phyloP scores from a whole-genome alignment of 2,888 invertebrate species.

The Leptinotarsa peninsularis region DNA sequence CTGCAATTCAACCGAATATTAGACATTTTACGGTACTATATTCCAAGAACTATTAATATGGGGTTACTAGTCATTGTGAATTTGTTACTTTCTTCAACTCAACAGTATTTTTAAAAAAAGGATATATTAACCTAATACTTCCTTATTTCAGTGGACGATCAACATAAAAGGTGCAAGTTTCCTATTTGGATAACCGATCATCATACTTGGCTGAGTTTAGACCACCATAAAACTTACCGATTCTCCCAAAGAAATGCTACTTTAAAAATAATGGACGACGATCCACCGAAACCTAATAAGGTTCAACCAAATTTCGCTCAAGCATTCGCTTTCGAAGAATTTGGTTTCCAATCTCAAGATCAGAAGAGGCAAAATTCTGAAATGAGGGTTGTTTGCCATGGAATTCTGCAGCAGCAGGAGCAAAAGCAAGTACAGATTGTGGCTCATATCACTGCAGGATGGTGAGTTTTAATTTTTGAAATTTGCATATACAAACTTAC shows the following conservation, averaged over 20 bases:
- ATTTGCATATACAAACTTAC: not conserved
- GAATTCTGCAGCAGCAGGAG: conserved; percentile 71
- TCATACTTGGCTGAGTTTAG: conserved; percentile 84
- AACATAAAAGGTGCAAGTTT: conserved; percentile 81
- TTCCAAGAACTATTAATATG: no score
- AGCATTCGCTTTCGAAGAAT: conserved; percentile 59
- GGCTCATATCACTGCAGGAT: conserved; percentile 82
- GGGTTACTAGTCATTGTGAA: no score
- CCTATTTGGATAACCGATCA: conserved; percentile 83
- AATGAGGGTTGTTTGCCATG: conserved; percentile 74
- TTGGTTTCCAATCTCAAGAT: conserved; percentile 62
- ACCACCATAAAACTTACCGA: conserved; percentile 78
- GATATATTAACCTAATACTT: not conserved
- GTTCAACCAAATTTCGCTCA: conserved; percentile 46
- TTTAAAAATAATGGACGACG: conserved; percentile 66
- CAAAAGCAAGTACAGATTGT: conserved; percentile 75
- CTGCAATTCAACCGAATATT: no score
- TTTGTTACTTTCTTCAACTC: no score
- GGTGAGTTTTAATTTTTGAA: conserved; percentile 69
- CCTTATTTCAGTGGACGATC: conserved; percentile 74
- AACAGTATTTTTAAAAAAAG: not conserved
- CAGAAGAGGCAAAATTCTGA: conserved; percentile 65
- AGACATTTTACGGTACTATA: no score
- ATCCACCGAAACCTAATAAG: conserved; percentile 52
- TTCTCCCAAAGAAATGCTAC: conserved; percentile 82